phyloP scores from a whole-genome alignment of 2,888 invertebrate genomes.

The Ormia ochracea region DNA sequence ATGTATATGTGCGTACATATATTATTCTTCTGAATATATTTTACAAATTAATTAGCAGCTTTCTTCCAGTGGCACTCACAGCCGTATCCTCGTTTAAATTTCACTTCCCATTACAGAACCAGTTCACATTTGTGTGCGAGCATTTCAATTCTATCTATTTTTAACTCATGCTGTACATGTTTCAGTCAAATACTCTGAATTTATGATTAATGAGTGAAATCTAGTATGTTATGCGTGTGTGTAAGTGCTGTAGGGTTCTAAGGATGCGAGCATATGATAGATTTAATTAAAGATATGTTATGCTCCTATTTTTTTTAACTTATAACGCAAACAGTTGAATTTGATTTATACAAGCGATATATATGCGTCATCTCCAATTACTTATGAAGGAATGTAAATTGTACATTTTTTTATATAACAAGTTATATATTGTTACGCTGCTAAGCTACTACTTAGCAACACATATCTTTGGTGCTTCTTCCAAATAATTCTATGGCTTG shows the following conservation, averaged over 20 bases:
- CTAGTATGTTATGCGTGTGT: neutral
- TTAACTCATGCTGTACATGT: neutral
- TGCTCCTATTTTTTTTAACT: constrained; percentile 10
- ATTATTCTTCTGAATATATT: neutral
- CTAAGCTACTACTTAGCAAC: too few species aligned
- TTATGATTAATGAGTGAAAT: constrained; percentile 41
- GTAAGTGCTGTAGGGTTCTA: neutral
- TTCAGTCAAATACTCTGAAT: constrained; percentile 33
- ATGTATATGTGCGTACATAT: too few species aligned
- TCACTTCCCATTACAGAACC: neutral
- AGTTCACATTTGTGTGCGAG: neutral
- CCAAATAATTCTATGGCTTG: too few species aligned
- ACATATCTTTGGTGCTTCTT: too few species aligned
- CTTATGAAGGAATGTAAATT: too few species aligned
- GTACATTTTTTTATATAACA: too few species aligned
- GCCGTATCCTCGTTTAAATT: neutral
- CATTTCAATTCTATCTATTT: neutral
- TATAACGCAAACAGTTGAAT: constrained; percentile 2
- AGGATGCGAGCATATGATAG: neutral
- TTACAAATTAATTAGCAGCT: neutral
- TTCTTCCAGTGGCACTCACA: neutral
- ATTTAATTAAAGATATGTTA: constrained; percentile 40
- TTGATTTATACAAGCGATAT: neutral
- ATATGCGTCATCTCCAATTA: constrained; percentile 1
- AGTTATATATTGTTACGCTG: too few species aligned